Conservation (phyloP, 1,140 invertebrate species). For the Leucophenga varia region DNA sequence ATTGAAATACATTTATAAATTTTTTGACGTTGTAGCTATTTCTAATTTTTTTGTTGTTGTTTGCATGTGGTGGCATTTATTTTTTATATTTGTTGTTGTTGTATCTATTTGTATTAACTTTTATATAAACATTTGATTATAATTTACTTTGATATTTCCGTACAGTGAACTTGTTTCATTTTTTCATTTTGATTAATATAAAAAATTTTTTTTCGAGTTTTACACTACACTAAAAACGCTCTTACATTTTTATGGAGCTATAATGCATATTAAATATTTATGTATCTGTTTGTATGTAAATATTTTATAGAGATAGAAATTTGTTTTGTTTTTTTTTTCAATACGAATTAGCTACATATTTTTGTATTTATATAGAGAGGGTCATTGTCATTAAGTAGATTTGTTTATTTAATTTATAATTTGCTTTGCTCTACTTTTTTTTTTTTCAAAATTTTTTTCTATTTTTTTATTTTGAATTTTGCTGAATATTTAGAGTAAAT, state of each 20-base stretch:
- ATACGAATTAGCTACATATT: constrained; percentile 4
- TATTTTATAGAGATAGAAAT: constrained; percentile 16
- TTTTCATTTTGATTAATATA: constrained; percentile 38
- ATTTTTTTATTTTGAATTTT: too few species aligned
- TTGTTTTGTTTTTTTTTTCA: constrained; percentile 21
- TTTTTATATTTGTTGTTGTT: constrained; percentile 42
- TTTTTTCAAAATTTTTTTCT: too few species aligned
- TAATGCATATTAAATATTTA: too few species aligned
- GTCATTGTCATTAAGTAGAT: too few species aligned
- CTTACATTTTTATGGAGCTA: too few species aligned
- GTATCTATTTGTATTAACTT: constrained; percentile 50
- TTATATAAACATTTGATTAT: constrained; percentile 21
- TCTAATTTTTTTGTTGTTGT: constrained; percentile 18
- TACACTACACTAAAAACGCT: too few species aligned
- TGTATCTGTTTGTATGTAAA: constrained; percentile 13
- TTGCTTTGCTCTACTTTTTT: too few species aligned
- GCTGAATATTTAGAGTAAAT: too few species aligned
- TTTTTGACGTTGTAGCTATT: constrained; percentile 13
- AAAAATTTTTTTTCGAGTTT: constrained; percentile 5
- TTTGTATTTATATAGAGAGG: constrained; percentile 14
- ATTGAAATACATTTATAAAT: constrained; percentile 1
- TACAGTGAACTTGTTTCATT: constrained; percentile 38
- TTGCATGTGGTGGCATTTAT: constrained; percentile 22
- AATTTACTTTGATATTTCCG: constrained; percentile 25
- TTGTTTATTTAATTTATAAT: too few species aligned